Evolutionary conservation across 2,113 vertebrate genomes (phyloP), one percentile per base, ranked within the genome.

Genomic region (Elachura formosa): DNA sequence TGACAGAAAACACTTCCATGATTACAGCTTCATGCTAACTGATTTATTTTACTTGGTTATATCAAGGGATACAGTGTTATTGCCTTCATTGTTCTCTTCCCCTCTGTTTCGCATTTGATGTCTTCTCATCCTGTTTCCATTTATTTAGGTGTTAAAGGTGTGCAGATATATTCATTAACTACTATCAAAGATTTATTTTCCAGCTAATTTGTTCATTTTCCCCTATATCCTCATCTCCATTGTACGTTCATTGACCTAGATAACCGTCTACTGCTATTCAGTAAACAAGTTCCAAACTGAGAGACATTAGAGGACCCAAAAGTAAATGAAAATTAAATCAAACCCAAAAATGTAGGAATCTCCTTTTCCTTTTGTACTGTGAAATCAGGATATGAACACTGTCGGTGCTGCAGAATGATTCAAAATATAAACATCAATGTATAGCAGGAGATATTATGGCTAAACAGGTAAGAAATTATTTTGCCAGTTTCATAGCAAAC

Each of bases 51-150:
- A 62, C 45, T 93, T 56, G 12, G 38, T 77, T 75, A 13, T 20
- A 58, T 58, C 45, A 79, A 56, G 25, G 76, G 15, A 40, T 45
- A 89, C 24, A 58, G 66, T 29, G 34, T 84, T 89, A 86, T 74
- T 97, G 54, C 10, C 43, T 81, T 84, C 33, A 64, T 87, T 94
- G 33, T 87, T 95, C 83, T 90, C 7, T 89, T 90, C 49, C 43
- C 40, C 20, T 51, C 33, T 49, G 20, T 34, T 79, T 81, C 92
- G 52, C 36, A 76, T 85, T 88, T 89, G 74, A 69, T 67, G 31
- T 25, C 16, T 78, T 92, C 38, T 83, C 61, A 92, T 91, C 36
- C 48, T 59, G 9, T 29, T 74, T 85, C 28, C 28, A 40, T 78
- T 95, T 78, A 59, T 89, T 85, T n/a, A 46, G 33, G 6, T 72